These are phyloP conservation scores for Sinelater perroti DNA, from an alignment of 2,888 invertebrate genomes.

Conservation along the genomic window DNA sequence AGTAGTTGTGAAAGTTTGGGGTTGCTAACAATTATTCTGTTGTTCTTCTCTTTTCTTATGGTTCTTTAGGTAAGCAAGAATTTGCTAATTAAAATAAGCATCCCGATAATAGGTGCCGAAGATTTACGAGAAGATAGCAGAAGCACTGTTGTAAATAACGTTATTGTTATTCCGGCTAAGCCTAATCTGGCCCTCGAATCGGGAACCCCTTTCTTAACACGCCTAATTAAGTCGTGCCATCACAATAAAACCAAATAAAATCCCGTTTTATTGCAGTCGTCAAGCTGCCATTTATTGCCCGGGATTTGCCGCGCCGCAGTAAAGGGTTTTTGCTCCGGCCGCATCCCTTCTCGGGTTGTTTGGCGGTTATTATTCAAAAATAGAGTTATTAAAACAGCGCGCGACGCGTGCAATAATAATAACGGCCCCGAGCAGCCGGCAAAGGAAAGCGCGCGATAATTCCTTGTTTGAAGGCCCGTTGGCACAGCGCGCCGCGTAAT, in stretches of 20 bases:
- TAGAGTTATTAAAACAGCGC: background rate
- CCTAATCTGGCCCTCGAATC: background rate
- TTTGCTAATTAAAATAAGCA: no score
- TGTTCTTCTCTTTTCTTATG: no score
- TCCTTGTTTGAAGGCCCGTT: slow-evolving; percentile 1
- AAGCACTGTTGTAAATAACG: background rate
- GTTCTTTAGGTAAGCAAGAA: no score
- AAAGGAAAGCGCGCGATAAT: background rate
- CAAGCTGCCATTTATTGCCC: slow-evolving; percentile 1
- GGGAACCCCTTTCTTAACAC: slow-evolving; percentile 3
- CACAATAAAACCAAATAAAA: slow-evolving; percentile 12
- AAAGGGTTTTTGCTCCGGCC: background rate
- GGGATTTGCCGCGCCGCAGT: slow-evolving; percentile 1
- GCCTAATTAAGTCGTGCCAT: slow-evolving; percentile 14
- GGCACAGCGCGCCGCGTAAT: background rate
- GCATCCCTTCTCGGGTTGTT: background rate
- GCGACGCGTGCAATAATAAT: background rate
- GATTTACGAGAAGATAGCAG: slow-evolving; percentile 8
- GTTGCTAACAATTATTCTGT: no score
- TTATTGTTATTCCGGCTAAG: background rate
- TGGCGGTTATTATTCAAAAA: background rate
- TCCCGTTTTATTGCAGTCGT: background rate
- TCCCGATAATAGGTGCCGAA: background rate
- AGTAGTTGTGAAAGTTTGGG: no score
- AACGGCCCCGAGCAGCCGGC: background rate